Percentiles rank a stretch among this genome's conserved stretches.
Evolutionary conservation across 1,140 invertebrate species (phyloP).

Genomic region (Neodiprion lecontei): DNA sequence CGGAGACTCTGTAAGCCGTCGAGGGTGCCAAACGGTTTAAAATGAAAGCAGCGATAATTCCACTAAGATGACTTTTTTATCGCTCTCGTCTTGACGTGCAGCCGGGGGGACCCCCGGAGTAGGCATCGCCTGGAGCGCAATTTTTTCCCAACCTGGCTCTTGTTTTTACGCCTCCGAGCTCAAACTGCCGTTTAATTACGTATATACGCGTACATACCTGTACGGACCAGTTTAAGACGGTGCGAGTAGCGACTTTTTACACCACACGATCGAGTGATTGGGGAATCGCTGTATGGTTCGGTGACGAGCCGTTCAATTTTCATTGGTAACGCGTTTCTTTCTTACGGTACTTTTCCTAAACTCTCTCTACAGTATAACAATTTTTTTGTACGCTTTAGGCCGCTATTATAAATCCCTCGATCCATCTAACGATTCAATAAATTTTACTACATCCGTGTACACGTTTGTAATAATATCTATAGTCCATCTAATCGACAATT

Average conservation of each 20-base stretch:
- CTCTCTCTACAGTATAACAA: too few species aligned
- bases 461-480: too few species aligned
- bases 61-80: background rate
- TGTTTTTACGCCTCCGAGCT: background rate
- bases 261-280: too few species aligned
- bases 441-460: too few species aligned
- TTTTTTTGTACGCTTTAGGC: too few species aligned
- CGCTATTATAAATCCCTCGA: too few species aligned
- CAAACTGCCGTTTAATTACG: constrained; percentile 7
- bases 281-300: too few species aligned
- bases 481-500: too few species aligned
- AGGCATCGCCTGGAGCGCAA: background rate
- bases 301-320: too few species aligned
- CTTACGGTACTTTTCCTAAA: too few species aligned
- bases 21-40: background rate
- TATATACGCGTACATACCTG: background rate
- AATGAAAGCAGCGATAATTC: constrained; percentile 5
- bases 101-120: background rate
- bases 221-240: background rate
- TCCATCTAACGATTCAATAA: too few species aligned
- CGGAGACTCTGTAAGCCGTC: background rate
- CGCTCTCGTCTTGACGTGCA: background rate
- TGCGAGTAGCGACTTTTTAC: background rate
- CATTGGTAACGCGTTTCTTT: too few species aligned
- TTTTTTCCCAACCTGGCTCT: constrained; percentile 2